Base-by-base conservation (phyloP, 2,113 vertebrate species). In the Sinocyclocheilus anshuiensis region DNA sequence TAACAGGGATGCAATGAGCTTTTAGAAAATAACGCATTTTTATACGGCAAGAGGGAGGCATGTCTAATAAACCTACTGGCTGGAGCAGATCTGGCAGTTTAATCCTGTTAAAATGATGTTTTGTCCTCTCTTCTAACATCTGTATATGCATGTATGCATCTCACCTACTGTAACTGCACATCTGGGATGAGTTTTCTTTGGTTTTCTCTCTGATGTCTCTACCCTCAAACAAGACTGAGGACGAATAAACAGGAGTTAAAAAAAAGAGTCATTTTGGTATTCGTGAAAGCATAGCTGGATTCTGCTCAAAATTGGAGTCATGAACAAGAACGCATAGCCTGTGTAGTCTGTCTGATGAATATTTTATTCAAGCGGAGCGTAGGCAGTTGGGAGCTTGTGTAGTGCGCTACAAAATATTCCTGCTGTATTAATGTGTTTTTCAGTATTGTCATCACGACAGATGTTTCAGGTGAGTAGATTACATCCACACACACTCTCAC, bases 311-410 rank as follows among this genome's bases (percentile, higher is more conserved):
- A 55, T 18, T 55, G 53, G 1, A 55, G 16, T 18, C 53, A 45
- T 74, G 71, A 74, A 6, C 20, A n/a, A 2, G 36, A 74, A n/a
- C 3, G 42, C 71, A 11, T 6, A 22, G 36, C 15, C 29, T 71
- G 15, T 3, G 45, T 48, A 48, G 45, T 12, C 10, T 33, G 33
- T n/a, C 71, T 74, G 10, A 74, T 74, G 71, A 74, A 74, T 74
- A 42, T 74, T 74, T 74, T 12, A 74, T 74, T 22, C 10, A 22
- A 42, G 71, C 36, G 8, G 18, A 74, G 71, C 71, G 13, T 74
- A 42, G 36, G 71, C 71, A 74, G 71, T 36, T 13, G 71, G 15
- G 33, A 74, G 71, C 71, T 20, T 72, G 69, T 72, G 69, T 39
- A 22, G 71, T 74, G 36, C n/a, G 4, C 20, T 74, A 12, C 11